Conservation (phyloP, 2,797 vertebrate species). For the Lagocephalus sceleratus region DNA sequence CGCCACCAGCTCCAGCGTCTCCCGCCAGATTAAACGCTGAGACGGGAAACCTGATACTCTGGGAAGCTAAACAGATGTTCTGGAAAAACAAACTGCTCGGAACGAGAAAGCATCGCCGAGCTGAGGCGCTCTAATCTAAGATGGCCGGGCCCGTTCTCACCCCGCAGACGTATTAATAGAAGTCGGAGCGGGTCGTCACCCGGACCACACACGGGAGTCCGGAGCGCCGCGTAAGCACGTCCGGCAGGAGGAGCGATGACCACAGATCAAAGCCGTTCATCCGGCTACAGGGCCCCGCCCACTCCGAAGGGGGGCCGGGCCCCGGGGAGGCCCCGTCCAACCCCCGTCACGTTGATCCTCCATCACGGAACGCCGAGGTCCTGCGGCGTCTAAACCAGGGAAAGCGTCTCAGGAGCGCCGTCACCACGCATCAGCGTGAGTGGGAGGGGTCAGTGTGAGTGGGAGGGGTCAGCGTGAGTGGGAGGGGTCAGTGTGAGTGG, state of each 20-base stretch:
- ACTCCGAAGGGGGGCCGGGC: slow-evolving; percentile 64
- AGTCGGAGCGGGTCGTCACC: no score
- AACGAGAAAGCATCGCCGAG: slow-evolving; percentile 60
- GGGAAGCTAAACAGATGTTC: slow-evolving; percentile 79
- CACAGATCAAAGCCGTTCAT: slow-evolving; percentile 50
- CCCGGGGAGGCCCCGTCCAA: slow-evolving; percentile 68
- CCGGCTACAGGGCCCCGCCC: slow-evolving; percentile 65
- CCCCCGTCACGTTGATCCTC: slow-evolving; percentile 55
- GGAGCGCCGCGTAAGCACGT: slow-evolving; percentile 28
- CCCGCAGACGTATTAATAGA: slow-evolving; percentile 3
- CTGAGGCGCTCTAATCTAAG: slow-evolving; percentile 68
- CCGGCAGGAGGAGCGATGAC: slow-evolving; percentile 40
- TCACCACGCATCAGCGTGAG: no score
- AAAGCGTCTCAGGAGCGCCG: no score
- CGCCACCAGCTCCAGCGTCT: slow-evolving; percentile 74
- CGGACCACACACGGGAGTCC: slow-evolving; percentile 53
- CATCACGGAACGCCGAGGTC: slow-evolving; percentile 29
- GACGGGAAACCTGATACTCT: slow-evolving; percentile 72
- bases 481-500: no score
- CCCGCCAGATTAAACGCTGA: slow-evolving; percentile 69
- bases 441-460: no score
- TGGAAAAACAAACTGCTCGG: slow-evolving; percentile 58
- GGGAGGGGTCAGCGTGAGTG: no score
- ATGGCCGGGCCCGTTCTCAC: slow-evolving; percentile 11
- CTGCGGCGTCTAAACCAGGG: no score